phyloP scores from a whole-genome alignment of 2,888 invertebrate genomes.

The Scaptodrosophila latifasciaeformis region DNA sequence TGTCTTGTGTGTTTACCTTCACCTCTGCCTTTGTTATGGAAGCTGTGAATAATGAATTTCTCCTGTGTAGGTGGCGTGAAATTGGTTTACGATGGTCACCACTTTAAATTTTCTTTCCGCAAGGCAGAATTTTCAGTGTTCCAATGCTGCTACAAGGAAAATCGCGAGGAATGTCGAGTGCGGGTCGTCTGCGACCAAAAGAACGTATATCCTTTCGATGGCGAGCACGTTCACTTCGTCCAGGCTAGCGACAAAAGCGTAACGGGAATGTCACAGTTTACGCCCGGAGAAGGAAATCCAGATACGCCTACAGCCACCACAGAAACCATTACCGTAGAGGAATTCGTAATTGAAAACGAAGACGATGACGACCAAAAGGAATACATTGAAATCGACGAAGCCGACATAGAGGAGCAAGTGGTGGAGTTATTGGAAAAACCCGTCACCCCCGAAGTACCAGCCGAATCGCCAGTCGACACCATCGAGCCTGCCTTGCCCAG shows the following conservation, averaged over 20 bases:
- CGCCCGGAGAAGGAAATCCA: constrained; percentile 44
- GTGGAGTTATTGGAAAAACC: background rate
- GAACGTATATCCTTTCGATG: constrained; percentile 68
- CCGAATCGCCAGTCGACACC: background rate
- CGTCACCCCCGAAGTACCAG: background rate
- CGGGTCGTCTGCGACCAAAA: constrained; percentile 71
- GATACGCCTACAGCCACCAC: constrained; percentile 5
- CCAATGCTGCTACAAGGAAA: constrained; percentile 72
- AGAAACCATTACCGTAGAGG: constrained; percentile 28
- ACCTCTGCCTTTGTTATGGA: constrained; percentile 12
- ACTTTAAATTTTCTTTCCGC: constrained; percentile 72
- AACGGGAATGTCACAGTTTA: constrained; percentile 66
- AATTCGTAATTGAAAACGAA: constrained; percentile 3
- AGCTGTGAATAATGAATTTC: no score
- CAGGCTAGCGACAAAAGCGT: constrained; percentile 73
- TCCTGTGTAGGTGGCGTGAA: constrained; percentile 72
- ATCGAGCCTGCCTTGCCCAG: constrained; percentile 4
- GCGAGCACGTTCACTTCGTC: constrained; percentile 71
- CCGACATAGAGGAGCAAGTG: constrained; percentile 18
- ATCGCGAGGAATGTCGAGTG: constrained; percentile 69
- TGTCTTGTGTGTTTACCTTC: no score
- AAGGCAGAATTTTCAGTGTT: constrained; percentile 70
- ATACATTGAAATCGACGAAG: constrained; percentile 38
- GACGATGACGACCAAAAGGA: constrained; percentile 23
- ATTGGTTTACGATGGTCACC: constrained; percentile 70